Conservation (phyloP, 2,113 vertebrate genomes). For the Alligator mississippiensis region DNA sequence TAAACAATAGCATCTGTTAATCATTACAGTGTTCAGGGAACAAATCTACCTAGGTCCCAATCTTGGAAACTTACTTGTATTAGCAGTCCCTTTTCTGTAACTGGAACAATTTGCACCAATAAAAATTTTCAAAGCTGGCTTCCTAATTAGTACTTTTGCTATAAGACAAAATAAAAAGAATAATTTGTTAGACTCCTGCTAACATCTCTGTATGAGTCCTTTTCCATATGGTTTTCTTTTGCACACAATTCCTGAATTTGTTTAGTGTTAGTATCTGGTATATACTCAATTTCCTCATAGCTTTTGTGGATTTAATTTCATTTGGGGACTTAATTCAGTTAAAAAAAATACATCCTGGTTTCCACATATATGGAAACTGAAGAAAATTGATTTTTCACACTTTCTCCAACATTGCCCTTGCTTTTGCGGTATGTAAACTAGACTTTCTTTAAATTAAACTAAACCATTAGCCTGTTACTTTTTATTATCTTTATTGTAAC, state of each 20-base stretch:
- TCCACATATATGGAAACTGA: slow-evolving; percentile 22
- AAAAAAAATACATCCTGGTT: background rate
- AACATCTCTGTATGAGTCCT: background rate
- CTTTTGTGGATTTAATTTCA: slow-evolving; percentile 60
- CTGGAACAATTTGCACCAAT: background rate
- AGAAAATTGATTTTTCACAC: slow-evolving; percentile 34
- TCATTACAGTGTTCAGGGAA: accelerated
- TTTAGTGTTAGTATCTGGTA: background rate
- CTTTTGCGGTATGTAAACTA: accelerated
- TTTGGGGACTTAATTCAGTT: slow-evolving; percentile 49
- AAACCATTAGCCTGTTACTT: background rate
- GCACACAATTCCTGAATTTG: background rate
- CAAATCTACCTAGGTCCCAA: accelerated
- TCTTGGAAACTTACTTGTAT: background rate
- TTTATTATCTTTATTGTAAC: accelerated
- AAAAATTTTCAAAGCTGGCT: background rate
- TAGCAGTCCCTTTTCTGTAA: background rate
- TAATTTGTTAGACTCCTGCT: background rate
- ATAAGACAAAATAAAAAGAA: slow-evolving; percentile 8
- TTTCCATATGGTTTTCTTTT: slow-evolving; percentile 27
- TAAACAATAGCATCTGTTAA: background rate
- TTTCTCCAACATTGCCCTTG: slow-evolving; percentile 19
- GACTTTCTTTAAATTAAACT: background rate
- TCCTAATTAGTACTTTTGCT: background rate
- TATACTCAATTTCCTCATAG: slow-evolving; percentile 17